A percentile compares a stretch with the other conserved stretches of the same genome.
phyloP scores from a whole-genome alignment of 2,888 invertebrate species.

The Sarcophaga caerulescens region DNA sequence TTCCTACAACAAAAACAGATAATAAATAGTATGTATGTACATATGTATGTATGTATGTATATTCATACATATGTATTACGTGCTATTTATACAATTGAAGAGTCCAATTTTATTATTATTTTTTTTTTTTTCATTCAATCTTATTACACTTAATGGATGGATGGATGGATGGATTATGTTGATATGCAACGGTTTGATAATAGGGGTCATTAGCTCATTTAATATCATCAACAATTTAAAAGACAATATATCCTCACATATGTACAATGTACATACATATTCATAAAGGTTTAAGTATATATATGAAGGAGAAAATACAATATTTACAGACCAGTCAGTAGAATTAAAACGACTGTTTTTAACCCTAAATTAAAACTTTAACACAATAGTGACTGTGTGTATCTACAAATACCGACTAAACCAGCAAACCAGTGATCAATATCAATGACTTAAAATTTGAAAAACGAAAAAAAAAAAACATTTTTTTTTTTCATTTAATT shows the following conservation, averaged over 20 bases:
- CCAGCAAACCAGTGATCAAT: too few species aligned
- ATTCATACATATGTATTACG: not conserved
- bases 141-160: conserved; percentile 31
- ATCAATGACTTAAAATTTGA: too few species aligned
- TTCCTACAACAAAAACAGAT: too few species aligned
- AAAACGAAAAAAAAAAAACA: too few species aligned
- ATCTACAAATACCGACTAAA: not conserved
- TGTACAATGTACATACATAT: not conserved
- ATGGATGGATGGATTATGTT: conserved; percentile 41
- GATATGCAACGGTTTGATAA: conserved; percentile 59
- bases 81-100: not conserved
- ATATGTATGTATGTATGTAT: not conserved
- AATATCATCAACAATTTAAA: conserved; percentile 41
- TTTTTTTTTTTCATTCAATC: not conserved
- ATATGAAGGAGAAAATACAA: conserved; percentile 1
- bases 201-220: conserved; percentile 64
- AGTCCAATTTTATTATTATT: not conserved
- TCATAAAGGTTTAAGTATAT: not conserved
- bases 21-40: not conserved
- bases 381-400: not conserved
- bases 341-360: not conserved
- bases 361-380: not conserved
- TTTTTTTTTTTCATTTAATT: too few species aligned
- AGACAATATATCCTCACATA: conserved; percentile 19
- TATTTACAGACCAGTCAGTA: not conserved